Evolutionary conservation across 2,888 invertebrate genomes (phyloP).

Genomic region (Tuta absoluta): DNA sequence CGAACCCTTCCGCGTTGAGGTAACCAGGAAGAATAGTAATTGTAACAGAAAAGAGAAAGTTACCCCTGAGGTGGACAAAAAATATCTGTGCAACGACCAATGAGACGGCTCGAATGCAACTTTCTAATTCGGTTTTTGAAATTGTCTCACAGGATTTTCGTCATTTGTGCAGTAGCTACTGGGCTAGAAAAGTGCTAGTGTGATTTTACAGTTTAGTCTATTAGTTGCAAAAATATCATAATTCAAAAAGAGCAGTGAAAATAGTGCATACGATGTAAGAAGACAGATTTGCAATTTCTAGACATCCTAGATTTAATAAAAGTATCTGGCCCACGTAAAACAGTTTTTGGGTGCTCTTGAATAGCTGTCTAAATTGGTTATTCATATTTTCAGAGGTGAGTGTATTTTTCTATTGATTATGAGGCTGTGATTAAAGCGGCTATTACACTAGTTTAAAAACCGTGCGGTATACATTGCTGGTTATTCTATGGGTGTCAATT

Average conservation of each 20-base stretch:
- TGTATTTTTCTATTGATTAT: not conserved
- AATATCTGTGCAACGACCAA: conserved; percentile 65
- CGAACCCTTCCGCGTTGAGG: conserved; percentile 70
- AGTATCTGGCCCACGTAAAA: not conserved
- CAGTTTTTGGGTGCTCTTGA: not conserved
- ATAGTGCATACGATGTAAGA: not conserved
- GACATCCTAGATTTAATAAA: not conserved
- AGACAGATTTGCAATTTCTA: not conserved
- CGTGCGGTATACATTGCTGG: no score
- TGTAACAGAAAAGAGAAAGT: conserved; percentile 80
- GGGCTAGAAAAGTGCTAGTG: conserved; percentile 39
- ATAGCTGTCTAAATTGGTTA: not conserved
- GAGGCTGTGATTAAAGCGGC: not conserved
- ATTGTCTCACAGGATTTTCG: conserved; percentile 48
- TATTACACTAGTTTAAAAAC: not conserved
- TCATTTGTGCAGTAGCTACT: conserved; percentile 69
- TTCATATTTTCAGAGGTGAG: not conserved
- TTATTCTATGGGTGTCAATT: no score
- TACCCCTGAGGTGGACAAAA: conserved; percentile 56
- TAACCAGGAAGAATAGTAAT: conserved; percentile 70
- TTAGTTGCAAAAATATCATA: not conserved
- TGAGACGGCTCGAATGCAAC: conserved; percentile 54
- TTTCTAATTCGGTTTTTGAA: conserved; percentile 73
- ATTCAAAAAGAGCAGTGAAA: not conserved
- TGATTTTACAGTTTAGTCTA: not conserved